phyloP scores from a whole-genome alignment of 1,140 invertebrate genomes.

The Gerris buenoi region DNA sequence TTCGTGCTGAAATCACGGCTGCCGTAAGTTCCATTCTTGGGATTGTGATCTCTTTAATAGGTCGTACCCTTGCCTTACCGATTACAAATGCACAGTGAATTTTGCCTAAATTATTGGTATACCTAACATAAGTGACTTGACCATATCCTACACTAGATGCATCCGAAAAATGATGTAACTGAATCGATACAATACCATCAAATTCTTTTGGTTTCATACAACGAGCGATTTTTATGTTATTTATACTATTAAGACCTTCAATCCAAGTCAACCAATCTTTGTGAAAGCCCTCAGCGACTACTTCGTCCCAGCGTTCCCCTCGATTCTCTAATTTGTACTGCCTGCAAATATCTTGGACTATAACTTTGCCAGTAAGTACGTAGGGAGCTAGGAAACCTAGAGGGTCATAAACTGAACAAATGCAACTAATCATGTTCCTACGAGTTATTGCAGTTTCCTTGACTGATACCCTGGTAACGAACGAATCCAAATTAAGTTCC shows the following conservation, averaged over 20 bases:
- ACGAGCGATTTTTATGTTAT: neutral
- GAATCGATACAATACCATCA: neutral
- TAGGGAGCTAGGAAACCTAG: neutral
- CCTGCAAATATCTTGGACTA: neutral
- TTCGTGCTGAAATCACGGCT: neutral
- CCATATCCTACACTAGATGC: neutral
- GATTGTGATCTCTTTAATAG: neutral
- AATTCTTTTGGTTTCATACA: neutral
- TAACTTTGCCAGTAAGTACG: neutral
- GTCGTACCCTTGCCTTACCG: neutral
- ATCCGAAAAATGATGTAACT: neutral
- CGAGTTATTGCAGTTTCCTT: neutral
- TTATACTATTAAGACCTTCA: neutral
- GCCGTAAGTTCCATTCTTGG: neutral
- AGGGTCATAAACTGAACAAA: neutral
- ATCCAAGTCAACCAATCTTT: neutral
- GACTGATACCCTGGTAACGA: neutral
- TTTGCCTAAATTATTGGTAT: neutral
- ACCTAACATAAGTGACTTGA: neutral
- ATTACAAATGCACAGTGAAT: neutral
- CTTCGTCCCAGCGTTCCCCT: neutral
- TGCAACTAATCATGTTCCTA: neutral
- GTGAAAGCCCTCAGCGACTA: neutral
- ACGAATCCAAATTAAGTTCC: neutral
- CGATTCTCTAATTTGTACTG: neutral